Evolutionary conservation across 1,140 invertebrate genomes (phyloP).

Genomic region (Aphelenchoides avenae): DNA sequence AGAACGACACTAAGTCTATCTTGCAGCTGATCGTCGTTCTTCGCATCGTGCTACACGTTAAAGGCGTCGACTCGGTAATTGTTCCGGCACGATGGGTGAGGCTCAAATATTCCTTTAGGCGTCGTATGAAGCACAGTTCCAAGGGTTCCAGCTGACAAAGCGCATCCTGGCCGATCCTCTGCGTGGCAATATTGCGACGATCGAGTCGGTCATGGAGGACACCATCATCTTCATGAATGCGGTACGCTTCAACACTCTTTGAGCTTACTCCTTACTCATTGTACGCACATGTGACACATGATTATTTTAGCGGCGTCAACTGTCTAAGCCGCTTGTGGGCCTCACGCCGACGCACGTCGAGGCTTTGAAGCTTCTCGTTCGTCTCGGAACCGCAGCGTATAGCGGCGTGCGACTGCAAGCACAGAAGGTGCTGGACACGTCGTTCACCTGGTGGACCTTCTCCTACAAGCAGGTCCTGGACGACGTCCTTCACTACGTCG

Average conservation of each 20-base stretch:
- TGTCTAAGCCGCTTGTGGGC: conserved; percentile 25
- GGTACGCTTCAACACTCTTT: conserved; percentile 62
- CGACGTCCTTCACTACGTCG: conserved; percentile 66
- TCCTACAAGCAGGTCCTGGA: conserved; percentile 67
- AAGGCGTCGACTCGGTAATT: conserved; percentile 19
- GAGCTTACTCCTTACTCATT: conserved; percentile 1
- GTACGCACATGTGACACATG: conserved; percentile 2
- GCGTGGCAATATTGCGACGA: conserved; percentile 65
- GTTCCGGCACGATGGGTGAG: no score
- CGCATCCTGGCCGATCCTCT: conserved; percentile 63
- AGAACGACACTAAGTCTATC: conserved; percentile 74
- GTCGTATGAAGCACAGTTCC: conserved; percentile 62
- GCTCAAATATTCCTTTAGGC: conserved; percentile 9
- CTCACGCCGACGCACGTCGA: conserved; percentile 34
- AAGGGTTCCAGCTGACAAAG: conserved; percentile 66
- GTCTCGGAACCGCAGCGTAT: conserved; percentile 33
- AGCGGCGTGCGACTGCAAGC: conserved; percentile 66
- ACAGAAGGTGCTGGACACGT: conserved; percentile 65
- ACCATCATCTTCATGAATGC: conserved; percentile 69
- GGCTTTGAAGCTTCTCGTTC: conserved; percentile 29
- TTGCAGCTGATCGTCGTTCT: conserved; percentile 65
- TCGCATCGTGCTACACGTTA: conserved; percentile 23
- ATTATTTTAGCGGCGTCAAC: conserved; percentile 36
- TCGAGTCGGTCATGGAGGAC: conserved; percentile 68
- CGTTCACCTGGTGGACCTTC: conserved; percentile 65